Evolutionary conservation across 2,113 vertebrate species (phyloP).

Genomic region (Casuarius casuarius): DNA sequence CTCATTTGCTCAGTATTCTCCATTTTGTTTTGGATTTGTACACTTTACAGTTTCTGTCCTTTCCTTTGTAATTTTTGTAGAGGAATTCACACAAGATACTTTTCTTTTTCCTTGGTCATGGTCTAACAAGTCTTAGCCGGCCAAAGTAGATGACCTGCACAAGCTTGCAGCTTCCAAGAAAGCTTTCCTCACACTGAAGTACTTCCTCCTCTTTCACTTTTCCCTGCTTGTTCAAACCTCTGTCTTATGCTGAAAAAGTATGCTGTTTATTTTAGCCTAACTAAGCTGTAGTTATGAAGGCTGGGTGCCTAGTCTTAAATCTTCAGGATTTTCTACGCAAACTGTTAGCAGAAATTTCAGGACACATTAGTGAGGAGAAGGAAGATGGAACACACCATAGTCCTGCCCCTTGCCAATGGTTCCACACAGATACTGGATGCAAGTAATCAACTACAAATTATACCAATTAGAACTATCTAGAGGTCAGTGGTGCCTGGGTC

Average conservation of each 20-base stretch:
- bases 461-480: neutral
- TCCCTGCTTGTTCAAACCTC: neutral
- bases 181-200: neutral
- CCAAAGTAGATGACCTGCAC: neutral
- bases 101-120: neutral
- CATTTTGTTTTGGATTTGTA: neutral
- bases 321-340: neutral
- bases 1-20: fast-evolving
- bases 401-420: neutral
- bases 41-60: neutral
- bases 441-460: neutral
- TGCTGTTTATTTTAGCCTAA: neutral
- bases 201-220: neutral
- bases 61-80: neutral
- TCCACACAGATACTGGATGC: neutral
- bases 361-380: neutral
- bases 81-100: neutral
- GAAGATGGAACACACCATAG: fast-evolving
- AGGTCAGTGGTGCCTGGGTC: neutral
- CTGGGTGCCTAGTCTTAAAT: neutral
- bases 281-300: neutral
- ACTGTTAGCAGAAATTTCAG: neutral
- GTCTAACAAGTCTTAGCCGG: neutral
- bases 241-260: neutral
- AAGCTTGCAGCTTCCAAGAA: neutral